phyloP scores from a whole-genome alignment of 2,888 invertebrate genomes.

The Coenonympha glycerion region DNA sequence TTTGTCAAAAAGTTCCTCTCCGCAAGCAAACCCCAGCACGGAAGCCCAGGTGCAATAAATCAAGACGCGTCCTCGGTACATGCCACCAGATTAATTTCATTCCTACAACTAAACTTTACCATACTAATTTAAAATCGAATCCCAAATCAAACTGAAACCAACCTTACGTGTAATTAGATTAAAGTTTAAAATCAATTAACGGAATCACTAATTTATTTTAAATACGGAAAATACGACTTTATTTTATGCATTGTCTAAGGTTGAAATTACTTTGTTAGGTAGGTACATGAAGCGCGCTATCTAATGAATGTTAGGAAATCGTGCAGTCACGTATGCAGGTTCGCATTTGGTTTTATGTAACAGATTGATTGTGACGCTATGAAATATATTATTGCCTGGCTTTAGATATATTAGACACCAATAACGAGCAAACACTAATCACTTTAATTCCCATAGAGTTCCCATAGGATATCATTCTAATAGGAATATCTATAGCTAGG shows the following conservation, averaged over 20 bases:
- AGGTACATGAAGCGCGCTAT: not conserved
- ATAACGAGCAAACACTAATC: not conserved
- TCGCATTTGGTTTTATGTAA: constrained; percentile 21
- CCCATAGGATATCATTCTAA: not conserved
- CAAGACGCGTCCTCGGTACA: constrained; percentile 30
- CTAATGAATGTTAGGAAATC: constrained; percentile 17
- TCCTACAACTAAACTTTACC: constrained; percentile 31
- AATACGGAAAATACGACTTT: not conserved
- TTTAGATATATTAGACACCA: not conserved
- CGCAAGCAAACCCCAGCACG: constrained; percentile 14
- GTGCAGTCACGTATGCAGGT: constrained; percentile 19
- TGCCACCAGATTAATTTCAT: constrained; percentile 35
- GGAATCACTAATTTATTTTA: not conserved
- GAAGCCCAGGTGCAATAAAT: constrained; percentile 40
- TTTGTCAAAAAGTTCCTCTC: constrained; percentile 17
- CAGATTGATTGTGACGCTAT: constrained; percentile 18
- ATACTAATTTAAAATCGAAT: constrained; percentile 26
- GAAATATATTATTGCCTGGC: constrained; percentile 16
- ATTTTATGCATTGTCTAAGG: not conserved
- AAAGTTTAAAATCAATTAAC: constrained; percentile 3
- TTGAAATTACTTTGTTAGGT: not conserved
- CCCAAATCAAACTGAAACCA: not conserved
- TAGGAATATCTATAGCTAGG: too few species aligned
- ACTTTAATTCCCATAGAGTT: not conserved
- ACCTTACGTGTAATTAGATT: not conserved